Evolutionary conservation across 1,140 invertebrate species (phyloP).

Genomic region (Brachionus manjavacas): DNA sequence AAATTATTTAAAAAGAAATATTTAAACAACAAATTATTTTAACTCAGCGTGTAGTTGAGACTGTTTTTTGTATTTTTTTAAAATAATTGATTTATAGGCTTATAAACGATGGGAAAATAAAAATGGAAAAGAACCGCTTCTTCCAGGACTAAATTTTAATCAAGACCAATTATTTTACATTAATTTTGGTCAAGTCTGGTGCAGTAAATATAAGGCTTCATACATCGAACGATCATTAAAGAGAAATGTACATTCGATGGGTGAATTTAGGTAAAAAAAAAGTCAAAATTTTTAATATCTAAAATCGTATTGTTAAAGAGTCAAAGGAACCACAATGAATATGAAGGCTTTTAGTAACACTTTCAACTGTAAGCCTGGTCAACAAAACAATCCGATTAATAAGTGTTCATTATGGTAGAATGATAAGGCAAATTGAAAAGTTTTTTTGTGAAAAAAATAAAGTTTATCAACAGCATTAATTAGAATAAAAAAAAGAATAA

Average conservation of each 20-base stretch:
- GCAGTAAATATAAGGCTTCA: constrained; percentile 58
- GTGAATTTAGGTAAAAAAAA: constrained; percentile 52
- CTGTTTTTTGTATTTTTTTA: constrained; percentile 25
- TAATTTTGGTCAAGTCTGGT: constrained; percentile 67
- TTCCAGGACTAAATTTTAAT: constrained; percentile 65
- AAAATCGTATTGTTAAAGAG: neutral
- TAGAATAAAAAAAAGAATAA: neutral
- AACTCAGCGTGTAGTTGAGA: no score
- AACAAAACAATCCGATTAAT: constrained; percentile 40
- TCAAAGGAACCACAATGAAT: constrained; percentile 52
- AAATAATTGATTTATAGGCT: no score
- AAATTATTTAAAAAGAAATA: no score
- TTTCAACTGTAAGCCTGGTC: constrained; percentile 51
- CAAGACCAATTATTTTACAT: constrained; percentile 68
- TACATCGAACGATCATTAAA: constrained; percentile 56
- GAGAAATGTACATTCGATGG: constrained; percentile 58
- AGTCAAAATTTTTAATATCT: neutral
- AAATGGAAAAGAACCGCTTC: constrained; percentile 50
- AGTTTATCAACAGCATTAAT: neutral
- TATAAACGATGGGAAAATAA: constrained; percentile 54
- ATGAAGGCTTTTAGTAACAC: constrained; percentile 52
- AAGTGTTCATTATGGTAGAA: constrained; percentile 44
- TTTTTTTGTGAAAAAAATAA: neutral
- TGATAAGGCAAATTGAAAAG: neutral
- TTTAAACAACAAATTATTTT: neutral